Base-by-base conservation (phyloP, 2,888 invertebrate genomes). In the Hirtodrosophila cameraria region DNA sequence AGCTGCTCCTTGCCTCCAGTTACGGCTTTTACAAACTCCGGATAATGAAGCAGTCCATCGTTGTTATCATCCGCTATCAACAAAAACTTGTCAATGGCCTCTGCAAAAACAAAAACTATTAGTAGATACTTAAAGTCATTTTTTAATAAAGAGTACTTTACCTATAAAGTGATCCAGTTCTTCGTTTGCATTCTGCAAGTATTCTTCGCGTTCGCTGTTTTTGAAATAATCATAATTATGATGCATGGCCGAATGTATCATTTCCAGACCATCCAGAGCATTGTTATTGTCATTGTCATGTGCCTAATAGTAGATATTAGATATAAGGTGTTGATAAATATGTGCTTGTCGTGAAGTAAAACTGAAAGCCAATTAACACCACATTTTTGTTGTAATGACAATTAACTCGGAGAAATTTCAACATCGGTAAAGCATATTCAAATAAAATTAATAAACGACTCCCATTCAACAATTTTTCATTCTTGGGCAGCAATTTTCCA, bases 281-380 rank as follows among this genome's bases (percentile, higher is more conserved):
- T 95, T 95, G 89, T 98, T 97, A 88, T 95, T 96, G 88, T 98
- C 97, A 69, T 94, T 95, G 89, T 98, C 98, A 83, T 98, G 98
- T 12, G 95, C 88, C 89, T 91, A n/a, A n/a, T n/a, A n/a, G n/a
- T n/a, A n/a, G n/a, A n/a, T n/a, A n/a, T n/a, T n/a, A n/a, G n/a
- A n/a, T n/a, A n/a, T n/a, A n/a, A n/a, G n/a, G n/a, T n/a, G n/a
- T n/a, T n/a, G n/a, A n/a, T n/a, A n/a, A n/a, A n/a, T n/a, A n/a
- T n/a, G n/a, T n/a, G n/a, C n/a, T n/a, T n/a, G n/a, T n/a, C n/a
- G n/a, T n/a, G n/a, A n/a, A n/a, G n/a, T n/a, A n/a, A n/a, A n/a
- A n/a, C n/a, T n/a, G n/a, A n/a, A n/a, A n/a, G n/a, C n/a, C n/a
- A n/a, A n/a, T n/a, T n/a, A n/a, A n/a, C n/a, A n/a, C n/a, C n/a